A percentile compares a stretch with the other conserved stretches of the same genome.
Evolutionary conservation across 1,140 invertebrate species (phyloP).

Genomic region (Macrocentrus cingulum): DNA sequence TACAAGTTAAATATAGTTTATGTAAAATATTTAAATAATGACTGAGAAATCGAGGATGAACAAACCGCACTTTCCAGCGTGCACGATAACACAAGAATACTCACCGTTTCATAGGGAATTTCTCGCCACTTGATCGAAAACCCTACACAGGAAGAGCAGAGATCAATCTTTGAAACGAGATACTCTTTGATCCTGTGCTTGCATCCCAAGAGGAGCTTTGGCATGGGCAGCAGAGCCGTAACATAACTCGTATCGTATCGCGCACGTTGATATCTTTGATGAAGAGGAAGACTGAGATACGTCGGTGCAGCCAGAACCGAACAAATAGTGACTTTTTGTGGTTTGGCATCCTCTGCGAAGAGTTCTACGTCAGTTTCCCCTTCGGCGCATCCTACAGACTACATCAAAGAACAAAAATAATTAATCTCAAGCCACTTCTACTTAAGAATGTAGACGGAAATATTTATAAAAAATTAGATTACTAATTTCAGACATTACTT

Average conservation of each 20-base stretch:
- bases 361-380: slow-evolving; percentile 49
- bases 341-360: slow-evolving; percentile 45
- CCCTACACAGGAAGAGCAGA: slow-evolving; percentile 43
- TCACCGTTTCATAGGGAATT: slow-evolving; percentile 43
- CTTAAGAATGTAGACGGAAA: background rate
- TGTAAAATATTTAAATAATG: too few species aligned
- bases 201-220: slow-evolving; percentile 47
- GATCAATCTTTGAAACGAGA: slow-evolving; percentile 39
- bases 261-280: slow-evolving; percentile 52
- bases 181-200: slow-evolving; percentile 41
- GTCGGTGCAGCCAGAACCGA: slow-evolving; percentile 25
- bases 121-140: slow-evolving; percentile 45
- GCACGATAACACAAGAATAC: background rate
- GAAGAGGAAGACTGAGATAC: slow-evolving; percentile 43
- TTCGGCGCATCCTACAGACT: slow-evolving; percentile 42
- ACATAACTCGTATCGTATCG: slow-evolving; percentile 33
- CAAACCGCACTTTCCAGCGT: too few species aligned
- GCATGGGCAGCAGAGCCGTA: slow-evolving; percentile 37
- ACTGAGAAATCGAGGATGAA: too few species aligned
- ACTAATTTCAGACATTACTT: too few species aligned
- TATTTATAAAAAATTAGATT: background rate
- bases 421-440: background rate
- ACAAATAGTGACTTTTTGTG: slow-evolving; percentile 48
- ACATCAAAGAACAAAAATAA: slow-evolving; percentile 19
- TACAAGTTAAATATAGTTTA: too few species aligned